Percentiles rank a stretch among this genome's conserved stretches.
phyloP scores from a whole-genome alignment of 2,888 invertebrate genomes.

The Athripsodes cinereus region DNA sequence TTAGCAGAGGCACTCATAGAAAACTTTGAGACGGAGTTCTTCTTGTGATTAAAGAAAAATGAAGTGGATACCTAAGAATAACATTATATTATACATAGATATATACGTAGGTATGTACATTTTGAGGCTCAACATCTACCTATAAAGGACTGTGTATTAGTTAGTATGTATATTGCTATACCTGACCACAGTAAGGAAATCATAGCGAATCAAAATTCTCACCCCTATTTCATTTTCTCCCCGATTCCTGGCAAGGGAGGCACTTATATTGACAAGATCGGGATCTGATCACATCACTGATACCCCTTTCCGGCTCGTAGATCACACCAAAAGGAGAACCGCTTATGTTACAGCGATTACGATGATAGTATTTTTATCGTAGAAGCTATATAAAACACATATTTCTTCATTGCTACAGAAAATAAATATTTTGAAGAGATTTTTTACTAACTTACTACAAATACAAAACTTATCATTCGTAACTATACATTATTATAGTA shows the following conservation, averaged over 20 bases:
- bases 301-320: conserved; percentile 20
- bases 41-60: conserved; percentile 22
- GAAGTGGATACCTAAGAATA: too few relatives aligned
- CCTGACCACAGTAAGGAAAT: conserved; percentile 12
- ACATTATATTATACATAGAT: too few relatives aligned
- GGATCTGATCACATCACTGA: conserved; percentile 26
- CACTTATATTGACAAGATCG: conserved; percentile 27
- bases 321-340: neutral
- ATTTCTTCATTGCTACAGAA: too few relatives aligned
- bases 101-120: too few relatives aligned
- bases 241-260: neutral
- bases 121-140: conserved; percentile 11
- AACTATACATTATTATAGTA: too few relatives aligned
- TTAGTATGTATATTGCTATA: too few relatives aligned
- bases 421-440: too few relatives aligned
- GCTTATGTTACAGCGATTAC: neutral
- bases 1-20: conserved; percentile 25
- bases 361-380: too few relatives aligned
- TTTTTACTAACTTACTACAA: too few relatives aligned
- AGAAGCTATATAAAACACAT: too few relatives aligned
- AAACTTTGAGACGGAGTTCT: conserved; percentile 23
- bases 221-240: neutral
- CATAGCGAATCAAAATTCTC: conserved; percentile 1
- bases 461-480: too few relatives aligned
- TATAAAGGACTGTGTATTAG: too few relatives aligned